Conservation (phyloP, 2,113 vertebrate genomes). For the Girardinichthys multiradiatus region DNA sequence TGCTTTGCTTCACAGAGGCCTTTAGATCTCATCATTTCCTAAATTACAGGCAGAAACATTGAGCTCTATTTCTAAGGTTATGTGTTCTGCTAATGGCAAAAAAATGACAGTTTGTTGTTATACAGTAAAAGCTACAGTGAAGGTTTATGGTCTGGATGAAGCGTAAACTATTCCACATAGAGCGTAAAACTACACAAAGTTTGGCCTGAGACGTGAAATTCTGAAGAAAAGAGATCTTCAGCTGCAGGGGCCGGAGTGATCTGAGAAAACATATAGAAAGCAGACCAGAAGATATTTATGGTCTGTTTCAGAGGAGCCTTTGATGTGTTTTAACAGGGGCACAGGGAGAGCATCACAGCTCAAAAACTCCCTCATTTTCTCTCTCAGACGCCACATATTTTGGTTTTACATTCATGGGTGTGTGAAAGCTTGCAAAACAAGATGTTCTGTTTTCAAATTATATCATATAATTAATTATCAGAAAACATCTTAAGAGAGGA, state of each 20-base stretch:
- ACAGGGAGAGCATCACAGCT: slow-evolving; percentile 21
- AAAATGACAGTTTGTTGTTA: too few species aligned
- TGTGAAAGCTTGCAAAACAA: neutral
- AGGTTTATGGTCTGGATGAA: neutral
- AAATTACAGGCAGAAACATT: neutral
- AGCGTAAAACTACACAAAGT: neutral
- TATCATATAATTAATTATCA: neutral
- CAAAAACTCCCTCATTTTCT: slow-evolving; percentile 20
- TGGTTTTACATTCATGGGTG: neutral
- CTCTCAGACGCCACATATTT: slow-evolving; percentile 31
- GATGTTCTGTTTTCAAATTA: neutral
- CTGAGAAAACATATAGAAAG: slow-evolving; percentile 10
- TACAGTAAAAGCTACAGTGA: too few species aligned
- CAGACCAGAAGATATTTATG: slow-evolving; percentile 26
- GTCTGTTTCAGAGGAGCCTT: slow-evolving; percentile 37
- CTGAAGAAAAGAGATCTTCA: slow-evolving; percentile 9
- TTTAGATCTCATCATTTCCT: slow-evolving; percentile 5
- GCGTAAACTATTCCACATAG: neutral
- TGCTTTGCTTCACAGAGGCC: slow-evolving; percentile 7
- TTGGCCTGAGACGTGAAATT: slow-evolving; percentile 9
- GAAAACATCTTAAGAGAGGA: neutral
- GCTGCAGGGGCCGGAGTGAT: slow-evolving; percentile 11
- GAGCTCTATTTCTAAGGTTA: neutral
- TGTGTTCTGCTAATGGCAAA: slow-evolving; percentile 5
- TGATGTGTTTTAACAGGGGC: slow-evolving; percentile 22